Evolutionary conservation across 2,888 invertebrate species (phyloP).

Genomic region (Cataglyphis cursor): DNA sequence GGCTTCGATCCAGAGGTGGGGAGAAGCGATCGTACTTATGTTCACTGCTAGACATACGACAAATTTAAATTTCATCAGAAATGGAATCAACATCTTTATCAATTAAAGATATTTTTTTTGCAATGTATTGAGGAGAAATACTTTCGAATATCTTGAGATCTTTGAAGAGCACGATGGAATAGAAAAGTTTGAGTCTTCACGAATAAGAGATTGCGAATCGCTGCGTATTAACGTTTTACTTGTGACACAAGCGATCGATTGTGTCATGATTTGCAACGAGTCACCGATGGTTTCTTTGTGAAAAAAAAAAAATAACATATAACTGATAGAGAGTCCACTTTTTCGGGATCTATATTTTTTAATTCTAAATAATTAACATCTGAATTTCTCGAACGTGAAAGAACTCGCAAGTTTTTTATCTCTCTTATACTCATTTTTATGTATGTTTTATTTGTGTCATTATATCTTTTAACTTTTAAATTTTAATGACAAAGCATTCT

Average conservation of each 20-base stretch:
- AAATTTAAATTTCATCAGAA: background rate
- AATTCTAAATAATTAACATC: background rate
- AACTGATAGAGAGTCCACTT: background rate
- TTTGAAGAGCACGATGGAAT: background rate
- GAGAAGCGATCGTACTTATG: constrained; percentile 59
- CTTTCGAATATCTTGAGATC: background rate
- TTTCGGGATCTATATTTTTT: background rate
- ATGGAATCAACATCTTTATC: background rate
- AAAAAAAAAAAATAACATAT: background rate
- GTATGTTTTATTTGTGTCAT: background rate
- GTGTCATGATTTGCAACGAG: constrained; percentile 21
- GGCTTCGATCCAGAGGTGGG: constrained; percentile 66
- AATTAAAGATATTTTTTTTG: constrained; percentile 7
- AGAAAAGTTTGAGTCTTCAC: background rate
- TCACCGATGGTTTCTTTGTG: background rate
- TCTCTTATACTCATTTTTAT: background rate
- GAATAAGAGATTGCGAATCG: background rate
- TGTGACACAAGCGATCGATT: constrained; percentile 26
- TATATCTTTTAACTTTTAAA: background rate
- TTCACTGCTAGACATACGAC: constrained; percentile 4
- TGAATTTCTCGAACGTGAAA: background rate
- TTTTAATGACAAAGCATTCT: background rate
- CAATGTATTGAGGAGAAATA: background rate
- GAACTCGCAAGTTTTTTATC: background rate
- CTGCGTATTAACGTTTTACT: constrained; percentile 20